Percentiles rank a stretch among this genome's conserved stretches.
phyloP scores from a whole-genome alignment of 2,888 invertebrate species.

The Shargacucullia verbasci region DNA sequence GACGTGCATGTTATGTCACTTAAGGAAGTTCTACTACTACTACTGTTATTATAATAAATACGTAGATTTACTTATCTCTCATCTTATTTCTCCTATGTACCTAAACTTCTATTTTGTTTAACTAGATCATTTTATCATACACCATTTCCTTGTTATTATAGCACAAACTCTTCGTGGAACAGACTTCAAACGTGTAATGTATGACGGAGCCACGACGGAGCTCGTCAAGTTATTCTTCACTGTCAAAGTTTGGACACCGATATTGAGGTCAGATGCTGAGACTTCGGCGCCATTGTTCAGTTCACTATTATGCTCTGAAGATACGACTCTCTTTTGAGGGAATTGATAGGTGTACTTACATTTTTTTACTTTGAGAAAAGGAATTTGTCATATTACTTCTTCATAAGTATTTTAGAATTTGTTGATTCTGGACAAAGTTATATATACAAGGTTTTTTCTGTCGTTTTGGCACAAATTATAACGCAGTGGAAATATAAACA shows the following conservation, averaged over 20 bases:
- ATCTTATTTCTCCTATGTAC: too few species aligned
- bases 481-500: too few species aligned
- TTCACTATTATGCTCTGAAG: constrained; percentile 13
- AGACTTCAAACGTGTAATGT: constrained; percentile 2
- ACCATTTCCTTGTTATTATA: neutral
- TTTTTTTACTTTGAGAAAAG: neutral
- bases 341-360: neutral
- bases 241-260: constrained; percentile 25
- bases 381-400: too few species aligned
- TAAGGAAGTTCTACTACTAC: too few species aligned
- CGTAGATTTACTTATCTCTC: too few species aligned
- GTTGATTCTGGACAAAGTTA: too few species aligned
- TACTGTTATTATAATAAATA: too few species aligned
- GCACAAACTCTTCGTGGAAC: neutral
- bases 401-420: too few species aligned
- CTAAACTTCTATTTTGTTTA: too few species aligned
- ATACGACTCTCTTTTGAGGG: constrained; percentile 5
- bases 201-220: constrained; percentile 30
- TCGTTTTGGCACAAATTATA: too few species aligned
- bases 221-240: constrained; percentile 32
- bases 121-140: neutral
- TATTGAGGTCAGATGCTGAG: constrained; percentile 29
- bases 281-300: constrained; percentile 20
- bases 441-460: too few species aligned
- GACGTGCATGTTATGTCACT: too few species aligned